Base-by-base conservation (phyloP, 2,888 invertebrate species). In the Odontothrips loti region DNA sequence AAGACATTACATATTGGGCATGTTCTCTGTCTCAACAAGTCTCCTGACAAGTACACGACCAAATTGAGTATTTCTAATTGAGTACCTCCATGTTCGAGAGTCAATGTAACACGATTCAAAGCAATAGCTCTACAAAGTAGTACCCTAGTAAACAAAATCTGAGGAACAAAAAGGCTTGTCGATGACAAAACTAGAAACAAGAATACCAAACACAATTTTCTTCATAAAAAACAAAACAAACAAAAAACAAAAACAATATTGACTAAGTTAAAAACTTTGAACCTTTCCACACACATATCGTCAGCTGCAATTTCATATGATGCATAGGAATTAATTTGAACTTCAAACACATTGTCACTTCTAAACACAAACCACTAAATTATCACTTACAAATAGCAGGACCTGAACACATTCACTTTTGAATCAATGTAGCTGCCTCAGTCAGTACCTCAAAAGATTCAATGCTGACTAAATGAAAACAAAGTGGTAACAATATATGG, bases 401-500 rank as follows among this genome's bases (percentile, higher is more conserved):
- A 58, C 6, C 34, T 58, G 58, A n/a, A 58, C 58, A 58, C 58
- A 58, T 17, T 58, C 58, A 58, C 58, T 15, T 58, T 58, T 58
- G 58, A 58, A 58, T 17, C n/a, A 4, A n/a, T 58, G 20, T 58
- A 58, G 58, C 58, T 58, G 58, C 58, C 58, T 58, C 34, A 58
- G 58, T 17, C n/a, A 58, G 58, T 17, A 43, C 34, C 34, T 43
- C 34, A 43, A 43, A 43, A 43, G 34, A 43, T 43, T 43, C 34
- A 58, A 58, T 8, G 58, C 23, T 75, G 68, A 75, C 68, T 75
- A 27, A 27, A 27, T 23, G 23, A 27, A 75, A 75, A 12, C 68
- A 27, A 75, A 12, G 11, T 75, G 68, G 68, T 75, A 75, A 75
- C 68, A 75, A 75, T 27, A 75, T 75, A 75, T 75, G 68, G 68